Conservation (phyloP, 1,140 invertebrate genomes). For the Orussus abietinus region DNA sequence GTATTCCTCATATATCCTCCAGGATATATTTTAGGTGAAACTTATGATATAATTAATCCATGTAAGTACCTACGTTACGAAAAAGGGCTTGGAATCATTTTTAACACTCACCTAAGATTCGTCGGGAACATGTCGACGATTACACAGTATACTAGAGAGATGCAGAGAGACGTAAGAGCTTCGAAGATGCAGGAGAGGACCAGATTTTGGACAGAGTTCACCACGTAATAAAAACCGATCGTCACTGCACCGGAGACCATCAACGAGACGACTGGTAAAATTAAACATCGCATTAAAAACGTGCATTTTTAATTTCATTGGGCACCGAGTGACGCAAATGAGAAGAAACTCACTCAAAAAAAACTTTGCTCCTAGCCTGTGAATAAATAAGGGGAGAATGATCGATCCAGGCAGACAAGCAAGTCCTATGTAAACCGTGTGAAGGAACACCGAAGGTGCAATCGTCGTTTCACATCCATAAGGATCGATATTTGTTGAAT, state of each 20-base stretch:
- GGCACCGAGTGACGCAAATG: too few relatives aligned
- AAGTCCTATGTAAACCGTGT: conserved; percentile 69
- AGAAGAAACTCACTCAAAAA: conserved; percentile 61
- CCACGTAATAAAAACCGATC: conserved; percentile 71
- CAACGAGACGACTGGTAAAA: conserved; percentile 66
- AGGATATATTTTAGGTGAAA: too few relatives aligned
- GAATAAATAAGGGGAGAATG: conserved; percentile 68
- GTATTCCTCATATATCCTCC: too few relatives aligned
- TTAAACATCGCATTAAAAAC: conserved; percentile 15
- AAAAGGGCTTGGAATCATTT: background rate
- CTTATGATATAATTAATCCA: too few relatives aligned
- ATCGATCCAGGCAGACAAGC: conserved; percentile 71
- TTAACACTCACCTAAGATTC: conserved; percentile 62
- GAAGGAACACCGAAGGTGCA: conserved; percentile 63
- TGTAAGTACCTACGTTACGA: too few relatives aligned
- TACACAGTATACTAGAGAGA: conserved; percentile 71
- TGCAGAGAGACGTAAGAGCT: conserved; percentile 69
- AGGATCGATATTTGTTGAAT: conserved; percentile 41
- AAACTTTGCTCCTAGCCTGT: conserved; percentile 69
- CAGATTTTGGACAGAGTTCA: conserved; percentile 66
- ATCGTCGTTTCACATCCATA: conserved; percentile 45
- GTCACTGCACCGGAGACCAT: conserved; percentile 69
- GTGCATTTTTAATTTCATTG: conserved; percentile 2
- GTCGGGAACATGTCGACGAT: conserved; percentile 75
- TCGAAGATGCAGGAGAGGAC: conserved; percentile 72